A percentile compares a stretch with the other conserved stretches of the same genome.
Evolutionary conservation across 2,113 vertebrate genomes (phyloP).

Genomic region (Corydoras maculifer): DNA sequence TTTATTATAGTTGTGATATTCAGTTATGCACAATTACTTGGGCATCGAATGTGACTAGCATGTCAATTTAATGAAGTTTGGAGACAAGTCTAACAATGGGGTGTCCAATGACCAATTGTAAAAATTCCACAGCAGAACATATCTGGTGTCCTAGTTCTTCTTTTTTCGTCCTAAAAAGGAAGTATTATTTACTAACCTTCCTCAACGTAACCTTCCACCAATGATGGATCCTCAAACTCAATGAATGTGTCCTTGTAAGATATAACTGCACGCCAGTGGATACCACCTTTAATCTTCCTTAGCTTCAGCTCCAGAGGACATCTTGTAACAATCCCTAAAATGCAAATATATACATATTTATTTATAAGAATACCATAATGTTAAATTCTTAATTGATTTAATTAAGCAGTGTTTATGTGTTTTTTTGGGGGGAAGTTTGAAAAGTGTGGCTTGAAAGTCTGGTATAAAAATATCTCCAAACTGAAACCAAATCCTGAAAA

Average conservation of each 20-base stretch:
- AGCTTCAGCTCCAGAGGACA: conserved; percentile 47
- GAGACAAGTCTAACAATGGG: too few species aligned
- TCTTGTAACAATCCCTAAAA: conserved; percentile 48
- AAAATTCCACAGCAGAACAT: too few species aligned
- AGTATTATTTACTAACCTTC: conserved; percentile 26
- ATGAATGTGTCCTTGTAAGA: conserved; percentile 24
- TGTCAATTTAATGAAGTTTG: too few species aligned
- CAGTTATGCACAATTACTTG: too few species aligned
- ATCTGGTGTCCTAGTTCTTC: too few species aligned
- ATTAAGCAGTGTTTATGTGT: neutral
- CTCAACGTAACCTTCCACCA: conserved; percentile 34
- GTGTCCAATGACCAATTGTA: too few species aligned
- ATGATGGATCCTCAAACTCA: conserved; percentile 36
- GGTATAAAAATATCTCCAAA: neutral
- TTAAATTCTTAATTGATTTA: too few species aligned
- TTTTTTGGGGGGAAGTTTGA: neutral
- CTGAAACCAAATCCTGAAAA: neutral
- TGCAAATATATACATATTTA: neutral
- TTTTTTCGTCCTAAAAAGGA: neutral
- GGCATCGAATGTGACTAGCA: too few species aligned
- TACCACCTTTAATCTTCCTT: conserved; percentile 31
- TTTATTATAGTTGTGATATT: too few species aligned
- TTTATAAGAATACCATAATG: too few species aligned
- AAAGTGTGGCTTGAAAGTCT: neutral
- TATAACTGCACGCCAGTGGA: conserved; percentile 33